These are phyloP conservation scores for Drosophila ustulata DNA, from an alignment of 2,888 invertebrate species.

Conservation along the genomic window DNA sequence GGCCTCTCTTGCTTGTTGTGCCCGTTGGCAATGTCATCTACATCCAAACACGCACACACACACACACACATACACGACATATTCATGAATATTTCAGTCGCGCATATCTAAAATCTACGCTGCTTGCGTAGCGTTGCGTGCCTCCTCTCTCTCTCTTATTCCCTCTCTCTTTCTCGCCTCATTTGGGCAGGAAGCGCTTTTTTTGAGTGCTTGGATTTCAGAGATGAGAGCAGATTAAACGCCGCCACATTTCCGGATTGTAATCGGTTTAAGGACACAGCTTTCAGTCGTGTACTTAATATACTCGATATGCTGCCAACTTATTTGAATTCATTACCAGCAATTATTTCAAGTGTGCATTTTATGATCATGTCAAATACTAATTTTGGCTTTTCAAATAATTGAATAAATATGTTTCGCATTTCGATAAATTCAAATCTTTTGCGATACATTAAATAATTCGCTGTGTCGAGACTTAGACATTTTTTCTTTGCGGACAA, in stretches of 20 bases:
- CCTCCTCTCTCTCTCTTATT: slow-evolving; percentile 2
- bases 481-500: no score
- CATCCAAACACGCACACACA: neutral
- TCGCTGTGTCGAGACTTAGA: no score
- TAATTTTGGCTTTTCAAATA: neutral
- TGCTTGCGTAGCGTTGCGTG: slow-evolving; percentile 20
- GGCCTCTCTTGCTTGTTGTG: slow-evolving; percentile 3
- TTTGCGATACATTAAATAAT: neutral
- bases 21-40: slow-evolving; percentile 47
- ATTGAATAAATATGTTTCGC: neutral
- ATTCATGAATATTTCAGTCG: slow-evolving; percentile 63
- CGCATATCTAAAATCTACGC: slow-evolving; percentile 23
- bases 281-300: neutral
- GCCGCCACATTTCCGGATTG: slow-evolving; percentile 10
- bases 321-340: neutral
- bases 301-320: neutral
- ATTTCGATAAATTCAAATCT: no score
- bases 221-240: slow-evolving; percentile 40
- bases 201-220: slow-evolving; percentile 25
- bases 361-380: neutral
- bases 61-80: neutral
- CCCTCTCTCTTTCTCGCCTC: slow-evolving; percentile 1
- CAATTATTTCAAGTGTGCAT: neutral
- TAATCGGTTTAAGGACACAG: slow-evolving; percentile 6
- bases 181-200: slow-evolving; percentile 34